Conservation (phyloP, 1,140 invertebrate species). For the Drosophila gunungcola region DNA sequence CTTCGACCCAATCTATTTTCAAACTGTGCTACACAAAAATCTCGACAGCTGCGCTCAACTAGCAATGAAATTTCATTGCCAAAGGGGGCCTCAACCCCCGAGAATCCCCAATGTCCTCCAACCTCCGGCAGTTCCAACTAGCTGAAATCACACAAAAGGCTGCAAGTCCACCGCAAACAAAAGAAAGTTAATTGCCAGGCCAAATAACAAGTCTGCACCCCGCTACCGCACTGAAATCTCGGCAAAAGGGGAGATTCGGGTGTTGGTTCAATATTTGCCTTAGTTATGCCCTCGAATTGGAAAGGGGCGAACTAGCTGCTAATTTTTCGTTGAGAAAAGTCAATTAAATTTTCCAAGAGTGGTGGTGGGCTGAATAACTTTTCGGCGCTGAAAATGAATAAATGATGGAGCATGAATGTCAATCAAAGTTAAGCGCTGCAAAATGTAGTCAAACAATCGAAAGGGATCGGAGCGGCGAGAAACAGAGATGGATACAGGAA, state of each 20-base stretch:
- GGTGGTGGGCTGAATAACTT: conserved; percentile 30
- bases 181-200: conserved; percentile 70
- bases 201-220: conserved; percentile 55
- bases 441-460: conserved; percentile 65
- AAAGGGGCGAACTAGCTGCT: conserved; percentile 29
- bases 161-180: conserved; percentile 65
- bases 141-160: conserved; percentile 37
- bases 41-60: conserved; percentile 62
- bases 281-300: conserved; percentile 37
- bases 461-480: conserved; percentile 18
- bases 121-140: conserved; percentile 25
- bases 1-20: conserved; percentile 13
- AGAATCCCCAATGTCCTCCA: not conserved
- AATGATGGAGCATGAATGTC: conserved; percentile 81
- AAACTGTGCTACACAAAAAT: conserved; percentile 34
- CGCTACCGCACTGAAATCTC: conserved; percentile 21
- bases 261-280: conserved; percentile 52
- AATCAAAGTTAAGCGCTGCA: conserved; percentile 73
- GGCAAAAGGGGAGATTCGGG: not conserved
- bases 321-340: conserved; percentile 53
- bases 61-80: conserved; percentile 63
- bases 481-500: conserved; percentile 43
- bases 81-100: not conserved
- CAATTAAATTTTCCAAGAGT: conserved; percentile 46
- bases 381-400: conserved; percentile 73